A percentile compares a stretch with the other conserved stretches of the same genome.
Conservation (phyloP, 2,113 vertebrate species). For the Anseranas semipalmata region DNA sequence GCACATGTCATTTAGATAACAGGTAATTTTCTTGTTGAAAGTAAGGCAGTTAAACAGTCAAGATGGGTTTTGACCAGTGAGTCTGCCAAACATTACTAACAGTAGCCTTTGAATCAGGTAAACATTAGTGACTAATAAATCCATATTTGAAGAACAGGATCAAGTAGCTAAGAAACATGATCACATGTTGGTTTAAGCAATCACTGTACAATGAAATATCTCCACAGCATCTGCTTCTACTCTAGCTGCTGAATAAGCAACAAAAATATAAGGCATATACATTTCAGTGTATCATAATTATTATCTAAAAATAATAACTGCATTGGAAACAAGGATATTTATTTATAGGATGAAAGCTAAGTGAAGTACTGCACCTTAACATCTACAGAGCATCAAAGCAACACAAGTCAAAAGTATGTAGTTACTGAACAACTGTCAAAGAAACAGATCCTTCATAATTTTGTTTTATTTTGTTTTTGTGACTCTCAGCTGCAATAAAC, state of each 20-base stretch:
- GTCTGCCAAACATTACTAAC: conserved; percentile 21
- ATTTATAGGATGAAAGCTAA: not conserved
- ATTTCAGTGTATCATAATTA: not conserved
- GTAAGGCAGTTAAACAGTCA: conserved; percentile 2
- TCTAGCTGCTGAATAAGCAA: conserved; percentile 11
- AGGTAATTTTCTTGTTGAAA: not conserved
- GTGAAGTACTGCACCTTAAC: not conserved
- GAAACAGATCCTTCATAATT: not conserved
- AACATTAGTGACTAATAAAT: conserved; percentile 37
- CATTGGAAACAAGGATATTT: not conserved
- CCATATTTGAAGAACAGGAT: conserved; percentile 45
- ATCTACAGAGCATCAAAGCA: not conserved
- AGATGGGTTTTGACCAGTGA: conserved; percentile 24
- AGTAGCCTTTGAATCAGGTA: conserved; percentile 23
- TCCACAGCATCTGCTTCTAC: not conserved
- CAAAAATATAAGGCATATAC: not conserved
- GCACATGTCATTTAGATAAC: not conserved
- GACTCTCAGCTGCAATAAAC: not conserved
- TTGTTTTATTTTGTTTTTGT: not conserved
- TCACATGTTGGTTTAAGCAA: conserved; percentile 1
- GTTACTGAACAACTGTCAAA: not conserved
- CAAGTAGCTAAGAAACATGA: conserved; percentile 52
- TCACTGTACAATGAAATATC: not conserved
- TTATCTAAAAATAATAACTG: not conserved
- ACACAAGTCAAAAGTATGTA: not conserved